Percentiles rank a stretch among this genome's conserved stretches.
Conservation (phyloP, 2,888 invertebrate genomes). For the Latrodectus elegans region DNA sequence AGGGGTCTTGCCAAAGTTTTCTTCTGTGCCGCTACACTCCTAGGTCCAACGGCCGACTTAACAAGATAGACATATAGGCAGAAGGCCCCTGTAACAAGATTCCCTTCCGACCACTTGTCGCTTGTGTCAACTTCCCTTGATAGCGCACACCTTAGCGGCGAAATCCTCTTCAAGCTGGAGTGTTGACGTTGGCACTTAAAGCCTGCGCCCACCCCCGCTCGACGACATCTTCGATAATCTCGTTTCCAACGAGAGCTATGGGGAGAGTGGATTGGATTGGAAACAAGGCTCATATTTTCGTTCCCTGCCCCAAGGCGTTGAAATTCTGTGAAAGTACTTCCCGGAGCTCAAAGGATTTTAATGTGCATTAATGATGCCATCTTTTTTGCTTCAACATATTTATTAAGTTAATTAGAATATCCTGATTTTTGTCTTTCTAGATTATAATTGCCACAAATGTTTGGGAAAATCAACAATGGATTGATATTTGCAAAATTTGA, state of each 20-base stretch:
- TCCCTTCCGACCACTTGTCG: constrained; percentile 58
- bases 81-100: constrained; percentile 46
- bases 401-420: no score
- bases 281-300: background rate
- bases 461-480: no score
- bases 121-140: constrained; percentile 54
- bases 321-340: background rate
- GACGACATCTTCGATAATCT: constrained; percentile 18
- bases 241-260: constrained; percentile 14
- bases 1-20: background rate
- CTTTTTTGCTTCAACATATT: no score
- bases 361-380: no score
- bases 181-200: constrained; percentile 59
- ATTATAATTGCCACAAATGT: no score
- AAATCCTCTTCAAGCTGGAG: constrained; percentile 40
- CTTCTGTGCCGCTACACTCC: constrained; percentile 20
- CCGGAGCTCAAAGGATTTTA: no score
- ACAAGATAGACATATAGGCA: constrained; percentile 44
- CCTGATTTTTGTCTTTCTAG: no score
- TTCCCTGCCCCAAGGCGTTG: background rate
- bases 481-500: no score
- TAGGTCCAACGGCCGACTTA: constrained; percentile 6
- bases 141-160: constrained; percentile 38
- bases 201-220: constrained; percentile 11
- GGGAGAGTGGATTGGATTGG: background rate